These are phyloP conservation scores for Zele albiditarsus DNA, from an alignment of 2,888 invertebrate species.

Conservation along the genomic window DNA sequence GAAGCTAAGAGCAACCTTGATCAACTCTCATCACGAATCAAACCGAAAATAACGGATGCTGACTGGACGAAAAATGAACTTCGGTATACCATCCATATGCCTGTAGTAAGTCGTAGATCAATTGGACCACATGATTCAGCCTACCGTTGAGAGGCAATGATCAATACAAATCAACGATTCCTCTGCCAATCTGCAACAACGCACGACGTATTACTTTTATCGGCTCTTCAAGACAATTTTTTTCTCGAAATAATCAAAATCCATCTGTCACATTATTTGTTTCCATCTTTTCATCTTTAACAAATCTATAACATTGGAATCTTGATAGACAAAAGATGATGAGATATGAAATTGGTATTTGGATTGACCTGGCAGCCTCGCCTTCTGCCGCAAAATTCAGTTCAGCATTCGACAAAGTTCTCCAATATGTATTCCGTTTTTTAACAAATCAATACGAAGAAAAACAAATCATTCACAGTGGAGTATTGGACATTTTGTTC, in stretches of 20 bases:
- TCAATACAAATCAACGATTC: conserved; percentile 26
- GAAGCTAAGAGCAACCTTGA: conserved; percentile 24
- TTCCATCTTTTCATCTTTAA: not conserved
- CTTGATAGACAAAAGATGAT: not conserved
- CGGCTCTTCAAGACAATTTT: not conserved
- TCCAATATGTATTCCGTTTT: not conserved
- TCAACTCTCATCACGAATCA: conserved; percentile 24
- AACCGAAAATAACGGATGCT: conserved; percentile 2
- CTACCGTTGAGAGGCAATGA: not conserved
- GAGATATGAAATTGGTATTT: not conserved
- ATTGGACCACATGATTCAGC: not conserved
- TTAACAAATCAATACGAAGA: not conserved
- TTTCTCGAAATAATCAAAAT: not conserved
- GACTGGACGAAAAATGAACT: conserved; percentile 30
- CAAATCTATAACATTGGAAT: not conserved
- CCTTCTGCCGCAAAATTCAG: not conserved
- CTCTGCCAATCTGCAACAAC: not conserved
- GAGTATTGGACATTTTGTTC: not conserved
- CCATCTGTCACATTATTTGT: not conserved
- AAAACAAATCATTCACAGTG: not conserved
- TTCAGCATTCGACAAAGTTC: not conserved
- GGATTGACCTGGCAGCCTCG: too few relatives aligned
- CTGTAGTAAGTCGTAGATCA: too few relatives aligned
- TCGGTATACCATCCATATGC: conserved; percentile 19
- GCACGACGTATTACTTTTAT: not conserved